These are phyloP conservation scores for Thamnophis sirtalis DNA, from an alignment of 2,113 vertebrate genomes.

Conservation along the genomic window DNA sequence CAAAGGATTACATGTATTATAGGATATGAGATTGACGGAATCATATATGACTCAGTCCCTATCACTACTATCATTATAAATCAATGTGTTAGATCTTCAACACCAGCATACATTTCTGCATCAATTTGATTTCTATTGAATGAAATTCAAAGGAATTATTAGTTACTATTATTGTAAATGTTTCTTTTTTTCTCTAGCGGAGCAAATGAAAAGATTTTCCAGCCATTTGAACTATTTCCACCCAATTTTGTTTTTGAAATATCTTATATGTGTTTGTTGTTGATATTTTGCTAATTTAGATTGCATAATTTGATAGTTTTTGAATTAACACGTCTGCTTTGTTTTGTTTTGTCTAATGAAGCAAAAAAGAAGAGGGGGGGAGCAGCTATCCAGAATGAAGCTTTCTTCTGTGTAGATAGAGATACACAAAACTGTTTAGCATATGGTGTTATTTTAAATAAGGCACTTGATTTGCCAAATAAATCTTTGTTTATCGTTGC, in stretches of 20 bases:
- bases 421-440: background rate
- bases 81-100: background rate
- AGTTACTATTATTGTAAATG: background rate
- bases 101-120: slow-evolving; percentile 11
- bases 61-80: background rate
- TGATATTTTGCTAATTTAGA: background rate
- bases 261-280: background rate
- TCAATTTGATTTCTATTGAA: slow-evolving; percentile 28
- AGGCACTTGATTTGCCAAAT: slow-evolving; percentile 5
- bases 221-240: background rate
- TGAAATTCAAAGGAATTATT: background rate
- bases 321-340: background rate
- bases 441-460: slow-evolving; percentile 24
- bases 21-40: background rate
- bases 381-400: slow-evolving; percentile 1
- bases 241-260: background rate
- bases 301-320: background rate
- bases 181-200: background rate
- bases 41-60: background rate
- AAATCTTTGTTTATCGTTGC: slow-evolving; percentile 15
- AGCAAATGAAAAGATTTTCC: background rate
- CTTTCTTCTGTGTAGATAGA: background rate
- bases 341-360: background rate
- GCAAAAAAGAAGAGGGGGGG: background rate
- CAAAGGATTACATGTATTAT: background rate